Conservation (phyloP, 2,113 vertebrate species). For the Paraplagusia blochii region DNA sequence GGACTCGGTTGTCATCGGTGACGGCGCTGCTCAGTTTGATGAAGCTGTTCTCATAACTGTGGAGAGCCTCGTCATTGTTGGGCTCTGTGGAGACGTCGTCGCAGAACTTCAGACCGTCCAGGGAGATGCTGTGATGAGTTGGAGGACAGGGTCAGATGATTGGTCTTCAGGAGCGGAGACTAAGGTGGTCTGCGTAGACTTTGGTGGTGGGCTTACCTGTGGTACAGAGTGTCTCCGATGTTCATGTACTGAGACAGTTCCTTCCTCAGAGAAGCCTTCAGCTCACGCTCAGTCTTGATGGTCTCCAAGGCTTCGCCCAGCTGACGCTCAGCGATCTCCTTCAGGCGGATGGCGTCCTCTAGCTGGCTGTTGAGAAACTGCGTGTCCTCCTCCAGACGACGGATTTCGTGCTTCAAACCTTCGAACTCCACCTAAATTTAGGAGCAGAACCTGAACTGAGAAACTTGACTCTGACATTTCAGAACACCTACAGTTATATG, state of each 20-base stretch:
- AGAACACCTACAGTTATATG: not conserved
- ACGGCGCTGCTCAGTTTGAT: slow-evolving; percentile 78
- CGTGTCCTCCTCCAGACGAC: slow-evolving; percentile 91
- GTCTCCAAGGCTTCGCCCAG: slow-evolving; percentile 93
- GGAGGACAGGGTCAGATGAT: not conserved
- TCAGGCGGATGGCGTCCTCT: slow-evolving; percentile 93
- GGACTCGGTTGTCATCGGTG: slow-evolving; percentile 78
- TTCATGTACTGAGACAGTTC: slow-evolving; percentile 97
- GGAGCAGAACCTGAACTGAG: slow-evolving; percentile 3
- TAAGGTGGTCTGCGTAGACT: not conserved
- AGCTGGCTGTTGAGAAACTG: slow-evolving; percentile 97
- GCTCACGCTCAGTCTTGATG: slow-evolving; percentile 92
- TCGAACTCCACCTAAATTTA: slow-evolving; percentile 93
- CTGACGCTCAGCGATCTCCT: slow-evolving; percentile 94
- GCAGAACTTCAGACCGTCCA: slow-evolving; percentile 91
- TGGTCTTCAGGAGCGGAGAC: not conserved
- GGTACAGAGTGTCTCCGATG: slow-evolving; percentile 85
- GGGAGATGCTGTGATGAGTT: slow-evolving; percentile 87
- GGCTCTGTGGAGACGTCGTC: slow-evolving; percentile 82
- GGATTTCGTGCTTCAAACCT: slow-evolving; percentile 96
- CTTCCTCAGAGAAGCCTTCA: slow-evolving; percentile 94
- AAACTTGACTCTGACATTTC: not conserved
- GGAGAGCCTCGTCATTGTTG: slow-evolving; percentile 89
- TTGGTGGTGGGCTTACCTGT: slow-evolving; percentile 52
- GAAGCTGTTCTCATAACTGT: slow-evolving; percentile 85